Evolutionary conservation across 2,888 invertebrate species (phyloP), one percentile per base, ranked within the genome.

Genomic region (Ormyrus rosae): DNA sequence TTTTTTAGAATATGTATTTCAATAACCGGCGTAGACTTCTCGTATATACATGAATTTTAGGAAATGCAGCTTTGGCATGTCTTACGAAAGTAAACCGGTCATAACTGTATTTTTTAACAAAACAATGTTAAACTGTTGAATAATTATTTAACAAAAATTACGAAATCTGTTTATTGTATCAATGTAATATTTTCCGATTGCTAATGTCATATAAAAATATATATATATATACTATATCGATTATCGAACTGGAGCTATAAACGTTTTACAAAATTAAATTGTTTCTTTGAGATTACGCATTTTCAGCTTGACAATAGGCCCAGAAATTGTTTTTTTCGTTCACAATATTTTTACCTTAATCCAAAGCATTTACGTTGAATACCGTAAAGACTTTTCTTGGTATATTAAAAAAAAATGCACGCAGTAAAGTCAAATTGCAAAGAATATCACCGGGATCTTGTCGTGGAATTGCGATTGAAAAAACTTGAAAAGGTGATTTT

Each of bases 1-100:
- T 78, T 81, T 81, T 69, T 68, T 76, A 81, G 81, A 76, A 76
- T 79, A 72, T 79, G 64, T 68, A 81, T 73, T 73, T 77, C 70
- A 75, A 67, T 71, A 77, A 81, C 56, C 63, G 69, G 68, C 73
- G 67, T 63, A 75, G 69, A 70, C 55, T 75, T 71, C 46, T 71
- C 81, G 50, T 78, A 78, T 48, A 58, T 64, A 73, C 65, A 63
- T 68, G 11, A 78, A 71, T 74, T 78, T 46, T 70, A 78, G 69
- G 34, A 34, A 68, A 67, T 55, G 61, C 71, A 81, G 71, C 71
- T 78, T 78, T 78, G 67, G 61, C 73, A 71, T 67, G 60, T 78
- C 60, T 74, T 67, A 71, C 56, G 63, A 81, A 71, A 51, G 46
- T 46, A 78, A 78, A 46, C 60, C 50, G 73, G 69, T 76, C 61